Percentiles rank a stretch among this genome's conserved stretches.
Evolutionary conservation across 2,888 invertebrate genomes (phyloP).

Genomic region (Polydesmus complanatus): DNA sequence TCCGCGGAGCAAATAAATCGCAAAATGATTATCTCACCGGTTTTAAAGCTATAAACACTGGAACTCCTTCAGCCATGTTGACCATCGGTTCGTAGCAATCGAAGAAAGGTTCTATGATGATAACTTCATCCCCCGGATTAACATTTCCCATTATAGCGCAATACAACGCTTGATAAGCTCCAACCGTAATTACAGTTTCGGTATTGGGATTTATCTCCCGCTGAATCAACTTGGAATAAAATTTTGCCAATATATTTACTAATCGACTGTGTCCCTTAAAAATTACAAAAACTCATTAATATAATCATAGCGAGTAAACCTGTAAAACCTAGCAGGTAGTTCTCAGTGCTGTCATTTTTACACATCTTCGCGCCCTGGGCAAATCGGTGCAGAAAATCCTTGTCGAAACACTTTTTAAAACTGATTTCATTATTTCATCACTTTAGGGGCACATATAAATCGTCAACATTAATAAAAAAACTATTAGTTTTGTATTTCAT

Average conservation of each 20-base stretch:
- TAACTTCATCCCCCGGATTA: constrained; percentile 54
- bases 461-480: no score
- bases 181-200: constrained; percentile 76
- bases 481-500: no score
- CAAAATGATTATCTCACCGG: constrained; percentile 40
- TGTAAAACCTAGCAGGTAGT: no score
- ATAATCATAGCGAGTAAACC: neutral
- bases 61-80: constrained; percentile 66
- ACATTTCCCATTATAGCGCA: constrained; percentile 73
- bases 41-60: constrained; percentile 73
- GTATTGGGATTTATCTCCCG: constrained; percentile 62
- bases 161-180: constrained; percentile 90
- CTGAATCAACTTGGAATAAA: constrained; percentile 66
- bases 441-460: no score
- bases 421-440: no score
- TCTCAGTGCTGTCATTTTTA: no score
- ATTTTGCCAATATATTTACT: constrained; percentile 63
- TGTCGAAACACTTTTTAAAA: no score
- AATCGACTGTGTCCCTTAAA: constrained; percentile 79
- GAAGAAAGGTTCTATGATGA: constrained; percentile 95
- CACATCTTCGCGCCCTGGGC: no score
- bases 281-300: neutral
- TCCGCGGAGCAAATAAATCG: neutral
- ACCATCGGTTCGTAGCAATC: constrained; percentile 97
- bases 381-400: no score